phyloP scores from a whole-genome alignment of 2,797 vertebrate genomes.

The Chiloscyllium punctatum region DNA sequence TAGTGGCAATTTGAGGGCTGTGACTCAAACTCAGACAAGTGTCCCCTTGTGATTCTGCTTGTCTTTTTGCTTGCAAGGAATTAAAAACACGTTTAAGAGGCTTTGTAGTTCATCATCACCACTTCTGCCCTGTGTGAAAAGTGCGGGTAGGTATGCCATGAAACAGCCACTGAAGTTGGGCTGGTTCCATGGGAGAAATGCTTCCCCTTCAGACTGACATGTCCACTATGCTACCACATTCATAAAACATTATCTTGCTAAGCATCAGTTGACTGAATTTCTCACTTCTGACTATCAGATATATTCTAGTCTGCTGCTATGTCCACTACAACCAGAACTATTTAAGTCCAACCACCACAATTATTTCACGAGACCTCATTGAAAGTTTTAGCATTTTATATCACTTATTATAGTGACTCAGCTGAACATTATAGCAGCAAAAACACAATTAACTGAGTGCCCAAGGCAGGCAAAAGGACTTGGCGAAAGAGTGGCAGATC shows the following conservation, averaged over 20 bases:
- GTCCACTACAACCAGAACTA: background rate
- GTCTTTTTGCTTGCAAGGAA: background rate
- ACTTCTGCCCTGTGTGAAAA: background rate
- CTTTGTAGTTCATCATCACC: background rate
- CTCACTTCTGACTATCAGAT: background rate
- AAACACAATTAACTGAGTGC: background rate
- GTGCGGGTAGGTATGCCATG: background rate
- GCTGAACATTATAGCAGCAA: background rate
- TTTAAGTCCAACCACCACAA: no score
- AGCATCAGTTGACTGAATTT: background rate
- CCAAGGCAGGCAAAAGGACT: background rate
- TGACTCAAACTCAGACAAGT: background rate
- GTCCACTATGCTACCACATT: background rate
- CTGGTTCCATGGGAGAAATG: background rate
- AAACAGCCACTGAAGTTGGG: background rate
- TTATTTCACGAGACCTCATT: background rate
- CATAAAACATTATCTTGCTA: background rate
- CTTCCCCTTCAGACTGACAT: background rate
- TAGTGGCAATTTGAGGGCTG: background rate
- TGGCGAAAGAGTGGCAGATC: background rate
- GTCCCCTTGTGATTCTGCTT: background rate
- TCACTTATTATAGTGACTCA: background rate
- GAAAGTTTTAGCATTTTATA: background rate
- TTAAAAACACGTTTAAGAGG: background rate
- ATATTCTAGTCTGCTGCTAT: background rate